phyloP scores from a whole-genome alignment of 2,888 invertebrate genomes.

The Alloscopus bannaensis region DNA sequence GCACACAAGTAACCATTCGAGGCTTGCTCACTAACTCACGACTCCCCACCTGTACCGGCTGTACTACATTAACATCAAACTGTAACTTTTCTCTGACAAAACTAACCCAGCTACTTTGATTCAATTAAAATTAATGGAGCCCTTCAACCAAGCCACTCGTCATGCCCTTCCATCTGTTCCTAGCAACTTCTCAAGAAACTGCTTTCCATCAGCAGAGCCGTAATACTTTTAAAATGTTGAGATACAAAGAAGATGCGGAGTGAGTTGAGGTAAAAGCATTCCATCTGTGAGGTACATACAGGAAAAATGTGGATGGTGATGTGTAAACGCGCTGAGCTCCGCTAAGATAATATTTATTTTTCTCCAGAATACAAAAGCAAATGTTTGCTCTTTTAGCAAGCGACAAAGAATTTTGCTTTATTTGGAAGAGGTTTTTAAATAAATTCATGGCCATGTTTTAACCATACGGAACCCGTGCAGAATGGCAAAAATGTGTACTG shows the following conservation, averaged over 20 bases:
- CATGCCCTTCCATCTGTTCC: conserved; percentile 56
- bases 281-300: not conserved
- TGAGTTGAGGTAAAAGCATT: not conserved
- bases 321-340: conserved; percentile 29
- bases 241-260: conserved; percentile 4
- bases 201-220: conserved; percentile 16
- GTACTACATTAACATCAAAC: conserved; percentile 25
- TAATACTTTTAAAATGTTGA: conserved; percentile 19
- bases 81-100: conserved; percentile 29
- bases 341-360: conserved; percentile 67
- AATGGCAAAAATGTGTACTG: conserved; percentile 21
- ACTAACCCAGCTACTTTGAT: conserved; percentile 51
- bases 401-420: conserved; percentile 44
- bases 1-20: too few species aligned
- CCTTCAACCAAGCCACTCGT: conserved; percentile 53
- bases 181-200: conserved; percentile 35
- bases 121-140: conserved; percentile 67
- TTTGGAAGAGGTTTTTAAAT: conserved; percentile 51
- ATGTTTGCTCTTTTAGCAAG: conserved; percentile 64
- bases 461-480: conserved; percentile 11
- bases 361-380: conserved; percentile 59
- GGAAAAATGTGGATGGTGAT: conserved; percentile 3
- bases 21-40: too few species aligned
- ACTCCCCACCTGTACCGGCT: conserved; percentile 14
- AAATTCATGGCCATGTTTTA: conserved; percentile 46